Evolutionary conservation across 2,113 vertebrate species (phyloP).

Genomic region (Cyphomyrus discorhynchus): DNA sequence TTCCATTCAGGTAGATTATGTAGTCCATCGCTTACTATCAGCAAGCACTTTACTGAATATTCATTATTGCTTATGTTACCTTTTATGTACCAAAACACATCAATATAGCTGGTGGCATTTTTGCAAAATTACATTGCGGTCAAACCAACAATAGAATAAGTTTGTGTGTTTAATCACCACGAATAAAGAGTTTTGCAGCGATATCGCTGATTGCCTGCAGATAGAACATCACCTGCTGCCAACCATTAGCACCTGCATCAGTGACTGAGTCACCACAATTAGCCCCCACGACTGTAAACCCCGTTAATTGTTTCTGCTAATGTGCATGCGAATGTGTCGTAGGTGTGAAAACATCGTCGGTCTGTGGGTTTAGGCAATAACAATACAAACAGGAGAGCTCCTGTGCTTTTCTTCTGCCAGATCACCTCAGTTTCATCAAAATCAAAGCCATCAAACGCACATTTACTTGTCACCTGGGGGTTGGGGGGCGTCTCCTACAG

Average conservation of each 20-base stretch:
- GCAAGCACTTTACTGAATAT: neutral
- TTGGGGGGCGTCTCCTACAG: neutral
- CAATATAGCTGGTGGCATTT: neutral
- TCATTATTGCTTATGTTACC: neutral
- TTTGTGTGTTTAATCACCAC: neutral
- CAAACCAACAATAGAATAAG: neutral
- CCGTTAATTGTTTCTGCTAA: neutral
- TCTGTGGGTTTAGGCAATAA: neutral
- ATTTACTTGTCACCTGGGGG: neutral
- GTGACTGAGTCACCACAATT: neutral
- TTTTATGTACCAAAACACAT: neutral
- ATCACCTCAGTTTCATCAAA: neutral
- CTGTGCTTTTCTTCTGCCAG: neutral
- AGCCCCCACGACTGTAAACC: neutral
- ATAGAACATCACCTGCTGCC: neutral
- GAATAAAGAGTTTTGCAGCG: neutral
- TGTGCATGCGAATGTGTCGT: neutral
- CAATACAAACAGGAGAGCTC: neutral
- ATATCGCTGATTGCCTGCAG: neutral
- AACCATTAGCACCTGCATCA: neutral
- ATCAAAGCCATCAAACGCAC: neutral
- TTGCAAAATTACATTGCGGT: neutral
- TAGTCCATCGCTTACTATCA: neutral
- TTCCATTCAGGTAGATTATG: neutral
- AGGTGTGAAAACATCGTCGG: neutral